Evolutionary conservation across 37 sponge, comb jelly and placozoan genomes (phyloP).

Genomic region (Halichondria panicea): DNA sequence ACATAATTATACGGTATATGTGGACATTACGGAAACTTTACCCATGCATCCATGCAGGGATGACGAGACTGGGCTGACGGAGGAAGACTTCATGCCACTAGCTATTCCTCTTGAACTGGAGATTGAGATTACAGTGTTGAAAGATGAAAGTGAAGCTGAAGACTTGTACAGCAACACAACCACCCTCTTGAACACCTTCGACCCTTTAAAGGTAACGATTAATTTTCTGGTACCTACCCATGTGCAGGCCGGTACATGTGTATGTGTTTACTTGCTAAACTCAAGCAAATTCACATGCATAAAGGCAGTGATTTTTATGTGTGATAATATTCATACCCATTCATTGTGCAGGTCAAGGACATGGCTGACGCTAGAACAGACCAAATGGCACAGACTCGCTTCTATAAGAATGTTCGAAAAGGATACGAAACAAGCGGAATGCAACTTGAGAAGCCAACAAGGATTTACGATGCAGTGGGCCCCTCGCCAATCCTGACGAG

Average conservation of each 20-base stretch:
- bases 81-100: not conserved
- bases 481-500: too few species aligned
- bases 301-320: too few species aligned
- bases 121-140: conserved; percentile 8
- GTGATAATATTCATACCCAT: too few species aligned
- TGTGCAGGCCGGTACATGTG: too few species aligned
- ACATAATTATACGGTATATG: too few species aligned
- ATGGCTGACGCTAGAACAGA: too few species aligned
- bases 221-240: too few species aligned
- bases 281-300: too few species aligned
- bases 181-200: conserved; percentile 12
- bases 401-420: not conserved
- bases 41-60: too few species aligned
- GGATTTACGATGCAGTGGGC: conserved; percentile 25
- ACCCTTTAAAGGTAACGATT: conserved; percentile 25
- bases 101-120: not conserved
- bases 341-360: too few species aligned
- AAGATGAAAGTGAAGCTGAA: conserved; percentile 7
- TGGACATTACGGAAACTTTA: too few species aligned
- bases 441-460: conserved; percentile 8
- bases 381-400: not conserved
- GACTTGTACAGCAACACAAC: conserved; percentile 24
- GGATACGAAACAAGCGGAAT: conserved; percentile 20
- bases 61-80: not conserved
- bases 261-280: too few species aligned